Evolutionary conservation across 2,888 invertebrate species (phyloP).

Genomic region (Agrotis puta): DNA sequence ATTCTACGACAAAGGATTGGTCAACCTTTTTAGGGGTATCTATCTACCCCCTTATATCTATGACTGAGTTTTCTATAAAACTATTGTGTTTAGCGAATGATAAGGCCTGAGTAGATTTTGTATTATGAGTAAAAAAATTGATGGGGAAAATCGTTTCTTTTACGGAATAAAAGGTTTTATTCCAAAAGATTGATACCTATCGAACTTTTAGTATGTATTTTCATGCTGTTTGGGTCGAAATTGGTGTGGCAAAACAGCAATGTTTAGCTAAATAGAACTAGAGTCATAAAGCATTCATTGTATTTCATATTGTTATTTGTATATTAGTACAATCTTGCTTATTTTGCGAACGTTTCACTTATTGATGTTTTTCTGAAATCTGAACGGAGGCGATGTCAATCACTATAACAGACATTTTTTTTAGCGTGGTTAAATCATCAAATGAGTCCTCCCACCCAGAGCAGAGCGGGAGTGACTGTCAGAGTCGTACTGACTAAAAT

Average conservation of each 20-base stretch:
- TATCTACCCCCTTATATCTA: conserved; percentile 67
- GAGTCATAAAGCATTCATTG: background rate
- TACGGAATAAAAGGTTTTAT: conserved; percentile 55
- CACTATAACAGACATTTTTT: no score
- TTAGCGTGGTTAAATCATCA: no score
- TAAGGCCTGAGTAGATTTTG: conserved; percentile 60
- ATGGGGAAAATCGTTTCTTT: conserved; percentile 64
- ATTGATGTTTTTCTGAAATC: background rate
- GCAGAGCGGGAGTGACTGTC: no score
- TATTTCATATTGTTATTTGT: background rate
- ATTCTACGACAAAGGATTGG: conserved; percentile 86
- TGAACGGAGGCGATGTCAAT: background rate
- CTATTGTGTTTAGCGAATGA: conserved; percentile 68
- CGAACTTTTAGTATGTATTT: conserved; percentile 13
- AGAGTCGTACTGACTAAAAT: no score
- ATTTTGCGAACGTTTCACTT: background rate
- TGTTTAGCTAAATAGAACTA: background rate
- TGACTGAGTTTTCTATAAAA: conserved; percentile 66
- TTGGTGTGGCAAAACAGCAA: background rate
- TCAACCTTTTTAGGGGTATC: conserved; percentile 81
- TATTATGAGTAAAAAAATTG: conserved; percentile 65
- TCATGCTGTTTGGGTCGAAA: background rate
- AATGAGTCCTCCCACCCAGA: no score
- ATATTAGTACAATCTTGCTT: background rate
- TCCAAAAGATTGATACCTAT: conserved; percentile 33